Conservation (phyloP, 2,888 invertebrate species). For the Caenorhabditis sp. region DNA sequence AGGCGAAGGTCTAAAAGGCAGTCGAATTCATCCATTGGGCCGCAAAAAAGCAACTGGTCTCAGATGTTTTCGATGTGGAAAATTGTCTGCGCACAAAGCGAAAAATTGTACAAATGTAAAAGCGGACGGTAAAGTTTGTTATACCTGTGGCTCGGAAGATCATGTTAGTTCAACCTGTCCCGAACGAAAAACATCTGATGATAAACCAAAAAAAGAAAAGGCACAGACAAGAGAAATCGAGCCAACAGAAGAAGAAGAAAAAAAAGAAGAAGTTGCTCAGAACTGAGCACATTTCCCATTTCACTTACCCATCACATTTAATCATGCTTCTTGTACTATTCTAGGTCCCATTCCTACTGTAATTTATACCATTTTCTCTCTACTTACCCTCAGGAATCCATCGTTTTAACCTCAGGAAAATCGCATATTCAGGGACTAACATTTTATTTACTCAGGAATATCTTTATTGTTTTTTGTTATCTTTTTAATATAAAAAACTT, state of each 20-base stretch:
- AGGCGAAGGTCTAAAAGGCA: conserved; percentile 30
- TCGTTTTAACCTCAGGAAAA: not conserved
- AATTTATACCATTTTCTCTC: not conserved
- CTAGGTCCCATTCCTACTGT: conserved; percentile 1
- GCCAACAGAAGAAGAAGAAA: not conserved
- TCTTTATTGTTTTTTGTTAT: not conserved
- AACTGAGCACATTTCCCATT: not conserved
- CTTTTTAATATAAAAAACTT: not conserved
- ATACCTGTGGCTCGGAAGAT: conserved; percentile 42
- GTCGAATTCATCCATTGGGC: conserved; percentile 36
- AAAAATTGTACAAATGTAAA: conserved; percentile 41
- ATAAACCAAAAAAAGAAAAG: conserved; percentile 1
- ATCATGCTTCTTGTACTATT: not conserved
- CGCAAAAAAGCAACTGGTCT: conserved; percentile 32
- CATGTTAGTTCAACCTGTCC: conserved; percentile 45
- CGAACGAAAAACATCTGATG: conserved; percentile 11
- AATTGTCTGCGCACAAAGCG: conserved; percentile 45
- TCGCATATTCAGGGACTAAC: conserved; percentile 3
- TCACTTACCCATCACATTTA: not conserved
- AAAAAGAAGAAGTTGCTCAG: not conserved
- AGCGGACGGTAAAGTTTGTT: conserved; percentile 41
- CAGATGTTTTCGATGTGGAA: conserved; percentile 50
- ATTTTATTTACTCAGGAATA: not conserved
- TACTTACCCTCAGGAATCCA: conserved; percentile 1
- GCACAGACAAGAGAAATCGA: not conserved